Evolutionary conservation across 92 coral and sea anemone genomes (phyloP).

Genomic region (Montipora capitata): DNA sequence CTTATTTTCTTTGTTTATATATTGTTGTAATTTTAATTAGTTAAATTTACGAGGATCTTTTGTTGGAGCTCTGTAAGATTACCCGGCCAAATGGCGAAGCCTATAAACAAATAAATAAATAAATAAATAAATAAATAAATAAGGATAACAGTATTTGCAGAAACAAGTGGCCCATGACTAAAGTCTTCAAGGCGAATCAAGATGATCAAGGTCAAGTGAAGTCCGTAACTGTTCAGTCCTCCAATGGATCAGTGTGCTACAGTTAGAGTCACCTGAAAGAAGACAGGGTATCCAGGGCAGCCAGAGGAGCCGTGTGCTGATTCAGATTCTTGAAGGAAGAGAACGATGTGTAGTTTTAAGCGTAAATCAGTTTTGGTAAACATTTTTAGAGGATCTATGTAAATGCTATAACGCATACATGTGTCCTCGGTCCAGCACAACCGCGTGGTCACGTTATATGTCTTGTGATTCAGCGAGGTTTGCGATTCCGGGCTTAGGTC

Average conservation of each 20-base stretch:
- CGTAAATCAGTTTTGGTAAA: neutral
- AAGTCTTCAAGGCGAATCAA: neutral
- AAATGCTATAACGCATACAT: neutral
- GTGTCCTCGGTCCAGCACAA: no score
- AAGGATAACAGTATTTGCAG: conserved; percentile 19
- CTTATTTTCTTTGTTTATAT: no score
- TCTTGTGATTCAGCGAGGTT: no score
- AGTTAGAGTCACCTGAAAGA: conserved; percentile 33
- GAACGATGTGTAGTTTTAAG: neutral
- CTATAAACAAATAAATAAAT: no score
- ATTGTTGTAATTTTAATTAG: no score
- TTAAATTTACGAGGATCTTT: no score
- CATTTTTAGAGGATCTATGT: conserved; percentile 4
- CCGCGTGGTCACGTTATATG: no score
- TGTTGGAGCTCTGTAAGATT: no score
- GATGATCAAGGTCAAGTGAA: conserved; percentile 36
- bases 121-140: no score
- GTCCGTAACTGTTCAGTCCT: conserved; percentile 8
- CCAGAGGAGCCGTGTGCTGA: conserved; percentile 4
- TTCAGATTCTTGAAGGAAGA: neutral
- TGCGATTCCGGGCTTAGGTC: no score
- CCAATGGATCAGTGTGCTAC: conserved; percentile 43
- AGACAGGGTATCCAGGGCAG: conserved; percentile 64
- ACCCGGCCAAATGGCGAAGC: no score
- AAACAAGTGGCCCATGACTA: conserved; percentile 17